Evolutionary conservation across 2,797 vertebrate genomes (phyloP).

Genomic region (Spheniscus humboldti): DNA sequence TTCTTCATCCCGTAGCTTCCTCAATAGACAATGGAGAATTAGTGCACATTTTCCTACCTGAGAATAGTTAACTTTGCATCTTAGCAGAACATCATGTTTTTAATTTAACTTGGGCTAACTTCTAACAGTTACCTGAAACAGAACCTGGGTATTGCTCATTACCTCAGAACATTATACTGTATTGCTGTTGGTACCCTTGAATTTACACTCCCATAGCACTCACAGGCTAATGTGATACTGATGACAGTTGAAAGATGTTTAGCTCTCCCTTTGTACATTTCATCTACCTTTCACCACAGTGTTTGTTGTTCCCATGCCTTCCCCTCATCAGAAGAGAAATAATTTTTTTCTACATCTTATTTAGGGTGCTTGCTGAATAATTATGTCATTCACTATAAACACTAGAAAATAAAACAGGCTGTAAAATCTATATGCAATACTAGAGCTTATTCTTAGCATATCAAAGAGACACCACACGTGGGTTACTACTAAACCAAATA

Average conservation of each 20-base stretch:
- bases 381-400: neutral
- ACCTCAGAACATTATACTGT: neutral
- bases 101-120: neutral
- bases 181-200: neutral
- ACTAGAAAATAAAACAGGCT: neutral
- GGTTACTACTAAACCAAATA: neutral
- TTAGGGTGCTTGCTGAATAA: neutral
- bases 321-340: neutral
- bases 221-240: neutral
- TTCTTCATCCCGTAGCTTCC: neutral
- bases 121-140: neutral
- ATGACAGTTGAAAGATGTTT: neutral
- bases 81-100: neutral
- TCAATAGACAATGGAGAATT: neutral
- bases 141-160: neutral
- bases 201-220: neutral
- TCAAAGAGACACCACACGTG: neutral
- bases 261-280: neutral
- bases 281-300: neutral
- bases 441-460: neutral
- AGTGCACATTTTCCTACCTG: neutral
- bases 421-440: neutral
- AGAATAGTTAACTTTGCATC: neutral
- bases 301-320: neutral
- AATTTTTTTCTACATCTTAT: neutral